phyloP scores from a whole-genome alignment of 2,797 vertebrate species.

The Babyrousa celebensis region DNA sequence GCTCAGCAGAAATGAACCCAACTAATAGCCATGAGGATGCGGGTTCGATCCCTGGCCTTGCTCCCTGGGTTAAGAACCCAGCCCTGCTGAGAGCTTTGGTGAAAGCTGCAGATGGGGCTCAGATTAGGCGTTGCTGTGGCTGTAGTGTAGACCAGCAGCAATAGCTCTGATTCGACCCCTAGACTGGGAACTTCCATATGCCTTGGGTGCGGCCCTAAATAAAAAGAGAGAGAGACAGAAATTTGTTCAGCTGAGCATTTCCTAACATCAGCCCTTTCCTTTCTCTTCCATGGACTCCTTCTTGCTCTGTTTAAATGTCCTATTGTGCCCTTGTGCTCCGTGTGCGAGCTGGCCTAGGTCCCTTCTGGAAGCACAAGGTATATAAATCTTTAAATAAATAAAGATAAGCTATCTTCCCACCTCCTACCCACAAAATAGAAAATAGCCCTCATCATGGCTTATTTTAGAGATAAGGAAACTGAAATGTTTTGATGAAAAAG shows the following conservation, averaged over 20 bases:
- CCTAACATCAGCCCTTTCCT: not conserved
- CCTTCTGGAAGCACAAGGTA: conserved; percentile 13
- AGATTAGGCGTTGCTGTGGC: no score
- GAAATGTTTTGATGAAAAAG: conserved; percentile 63
- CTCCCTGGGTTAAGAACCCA: no score
- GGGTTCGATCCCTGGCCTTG: no score
- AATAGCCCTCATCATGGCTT: conserved; percentile 41
- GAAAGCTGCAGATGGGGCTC: no score
- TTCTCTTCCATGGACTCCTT: not conserved
- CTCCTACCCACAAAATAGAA: conserved; percentile 64
- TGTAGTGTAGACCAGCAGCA: no score
- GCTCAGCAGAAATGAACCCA: no score
- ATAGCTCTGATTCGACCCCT: no score
- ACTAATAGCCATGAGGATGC: no score
- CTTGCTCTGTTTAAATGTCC: not conserved
- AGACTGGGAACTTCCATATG: no score
- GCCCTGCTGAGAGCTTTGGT: no score
- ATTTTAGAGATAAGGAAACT: conserved; percentile 74
- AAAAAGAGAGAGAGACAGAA: not conserved
- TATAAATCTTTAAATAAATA: conserved; percentile 73
- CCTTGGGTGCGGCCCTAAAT: no score
- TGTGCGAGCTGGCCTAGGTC: not conserved
- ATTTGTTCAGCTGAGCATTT: not conserved
- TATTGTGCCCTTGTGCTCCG: not conserved
- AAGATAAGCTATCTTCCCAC: conserved; percentile 66